phyloP scores from a whole-genome alignment of 1,140 invertebrate genomes.

The Brachystomella parvula region DNA sequence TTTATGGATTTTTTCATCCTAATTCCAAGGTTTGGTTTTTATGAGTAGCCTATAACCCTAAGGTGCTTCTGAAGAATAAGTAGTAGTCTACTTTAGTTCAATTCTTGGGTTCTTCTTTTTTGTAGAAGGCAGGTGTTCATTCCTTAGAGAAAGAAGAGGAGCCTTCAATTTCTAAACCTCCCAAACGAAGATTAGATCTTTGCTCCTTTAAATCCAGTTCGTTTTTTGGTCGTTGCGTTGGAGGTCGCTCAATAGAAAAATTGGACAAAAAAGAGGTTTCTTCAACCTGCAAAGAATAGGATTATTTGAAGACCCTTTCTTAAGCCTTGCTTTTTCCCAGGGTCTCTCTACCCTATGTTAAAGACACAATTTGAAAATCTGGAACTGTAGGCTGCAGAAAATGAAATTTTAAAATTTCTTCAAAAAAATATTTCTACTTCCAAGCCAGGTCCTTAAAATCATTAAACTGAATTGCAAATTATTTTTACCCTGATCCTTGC shows the following conservation, averaged over 20 bases:
- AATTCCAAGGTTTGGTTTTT: too few relatives aligned
- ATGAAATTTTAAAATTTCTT: too few relatives aligned
- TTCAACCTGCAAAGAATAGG: background rate
- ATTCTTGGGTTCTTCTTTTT: background rate
- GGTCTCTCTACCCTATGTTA: background rate
- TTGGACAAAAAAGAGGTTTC: too few relatives aligned
- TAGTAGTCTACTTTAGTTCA: background rate
- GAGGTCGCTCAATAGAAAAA: too few relatives aligned
- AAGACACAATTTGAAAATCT: background rate
- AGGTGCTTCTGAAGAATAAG: background rate
- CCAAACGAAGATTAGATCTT: background rate
- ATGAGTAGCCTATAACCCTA: too few relatives aligned
- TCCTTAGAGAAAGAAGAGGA: constrained; percentile 16
- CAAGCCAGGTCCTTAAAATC: too few relatives aligned
- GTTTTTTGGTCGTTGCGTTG: too few relatives aligned
- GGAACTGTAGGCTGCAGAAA: too few relatives aligned
- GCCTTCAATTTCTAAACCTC: too few relatives aligned
- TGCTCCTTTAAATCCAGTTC: background rate
- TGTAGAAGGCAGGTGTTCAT: constrained; percentile 32
- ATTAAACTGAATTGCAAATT: background rate
- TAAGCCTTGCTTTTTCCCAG: too few relatives aligned
- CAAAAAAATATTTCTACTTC: too few relatives aligned
- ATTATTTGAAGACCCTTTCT: background rate
- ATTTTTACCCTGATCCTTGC: background rate
- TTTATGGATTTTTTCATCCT: too few relatives aligned